Base-by-base conservation (phyloP, 2,888 invertebrate genomes). In the Choristoneura rosaceana region DNA sequence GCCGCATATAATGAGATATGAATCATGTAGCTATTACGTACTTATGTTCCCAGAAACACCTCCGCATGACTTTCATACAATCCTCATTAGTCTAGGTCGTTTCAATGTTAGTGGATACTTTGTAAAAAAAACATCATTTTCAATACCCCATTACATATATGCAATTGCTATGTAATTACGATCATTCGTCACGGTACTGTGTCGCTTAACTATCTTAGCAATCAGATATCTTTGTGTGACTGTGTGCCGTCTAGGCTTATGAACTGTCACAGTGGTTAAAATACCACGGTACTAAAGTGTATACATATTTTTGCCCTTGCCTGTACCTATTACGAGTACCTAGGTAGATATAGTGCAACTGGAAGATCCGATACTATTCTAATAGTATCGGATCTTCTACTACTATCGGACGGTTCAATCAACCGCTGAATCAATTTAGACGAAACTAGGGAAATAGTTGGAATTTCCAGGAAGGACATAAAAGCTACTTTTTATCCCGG, bases 171-270 rank as follows among this genome's bases (percentile, higher is more conserved):
- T 71, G 77, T 75, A 76, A 80, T 81, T 79, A 79, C 74, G 75
- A 74, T 78, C 78, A 87, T 86, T 83, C 79, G 87, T 86, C 82
- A 82, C 78, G 79, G 78, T 78, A 80, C 83, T 86, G 82, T 82
- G 70, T 78, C 74, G 77, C 78, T 81, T 85, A 80, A 82, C 69
- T 71, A 77, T 80, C 78, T 80, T 80, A 79, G 80, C 82, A 84
- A 86, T 86, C 84, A 81, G 77, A 76, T 76, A 79, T 82, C 77
- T 81, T 79, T 79, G 38, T 38, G 83, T 78, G 78, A 76, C 74
- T 74, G 76, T 75, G 76, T 78, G 77, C 79, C 74, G 77, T 78
- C 80, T 71, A 76, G 83, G 85, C 84, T 84, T 84, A 80, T 77
- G 25, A 0, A 25, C 25, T 25, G n/a, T n/a, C n/a, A n/a, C n/a